These are phyloP conservation scores for Scaptomyza reducta DNA, from an alignment of 2,888 invertebrate genomes.

Conservation along the genomic window DNA sequence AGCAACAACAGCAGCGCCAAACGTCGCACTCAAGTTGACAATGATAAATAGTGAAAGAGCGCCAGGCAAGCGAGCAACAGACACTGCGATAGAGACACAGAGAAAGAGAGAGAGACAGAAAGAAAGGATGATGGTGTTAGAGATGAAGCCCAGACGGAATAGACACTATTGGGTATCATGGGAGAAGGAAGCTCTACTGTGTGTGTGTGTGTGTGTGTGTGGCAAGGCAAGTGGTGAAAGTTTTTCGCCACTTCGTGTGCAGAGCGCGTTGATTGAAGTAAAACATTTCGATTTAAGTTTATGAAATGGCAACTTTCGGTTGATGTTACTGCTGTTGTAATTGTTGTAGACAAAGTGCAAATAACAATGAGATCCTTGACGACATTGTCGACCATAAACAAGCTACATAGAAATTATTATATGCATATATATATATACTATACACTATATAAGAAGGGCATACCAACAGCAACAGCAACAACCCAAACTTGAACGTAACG, in stretches of 20 bases:
- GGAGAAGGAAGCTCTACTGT: conserved; percentile 35
- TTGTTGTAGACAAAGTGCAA: conserved; percentile 47
- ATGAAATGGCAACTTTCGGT: conserved; percentile 71
- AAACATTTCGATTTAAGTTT: conserved; percentile 80
- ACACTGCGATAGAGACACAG: conserved; percentile 14
- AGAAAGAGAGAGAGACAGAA: conserved; percentile 3
- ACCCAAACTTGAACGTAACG: conserved; percentile 44
- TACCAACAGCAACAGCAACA: conserved; percentile 24
- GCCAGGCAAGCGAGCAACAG: conserved; percentile 65
- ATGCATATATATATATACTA: conserved; percentile 30
- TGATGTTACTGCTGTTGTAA: conserved; percentile 21
- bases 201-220: conserved; percentile 5
- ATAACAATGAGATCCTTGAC: conserved; percentile 56
- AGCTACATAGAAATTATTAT: conserved; percentile 71
- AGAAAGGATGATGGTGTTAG: conserved; percentile 17
- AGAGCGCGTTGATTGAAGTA: conserved; percentile 72
- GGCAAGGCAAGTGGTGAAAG: conserved; percentile 72
- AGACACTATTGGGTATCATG: conserved; percentile 23
- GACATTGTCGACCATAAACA: conserved; percentile 66
- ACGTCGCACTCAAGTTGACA: conserved; percentile 79
- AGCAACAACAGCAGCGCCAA: conserved; percentile 69
- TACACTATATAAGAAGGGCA: not conserved
- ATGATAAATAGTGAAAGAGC: conserved; percentile 80
- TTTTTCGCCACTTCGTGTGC: conserved; percentile 59
- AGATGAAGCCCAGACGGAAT: conserved; percentile 47